A percentile compares a stretch with the other conserved stretches of the same genome.
These are phyloP conservation scores for Euzetes globulus DNA, from an alignment of 2,888 invertebrate species.

Conservation along the genomic window DNA sequence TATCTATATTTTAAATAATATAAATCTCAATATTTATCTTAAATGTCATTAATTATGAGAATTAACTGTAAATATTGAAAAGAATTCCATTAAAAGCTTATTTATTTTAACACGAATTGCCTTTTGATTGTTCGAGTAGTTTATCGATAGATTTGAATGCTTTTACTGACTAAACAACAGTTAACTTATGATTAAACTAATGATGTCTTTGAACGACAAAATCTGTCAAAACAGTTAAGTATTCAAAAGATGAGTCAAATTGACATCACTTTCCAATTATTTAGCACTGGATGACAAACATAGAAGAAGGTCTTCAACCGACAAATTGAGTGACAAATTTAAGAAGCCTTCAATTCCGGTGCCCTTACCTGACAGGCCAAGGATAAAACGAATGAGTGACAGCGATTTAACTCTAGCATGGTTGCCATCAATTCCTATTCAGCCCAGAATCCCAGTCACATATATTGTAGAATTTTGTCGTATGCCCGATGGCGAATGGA, in stretches of 20 bases:
- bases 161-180: not conserved
- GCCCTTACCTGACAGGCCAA: constrained; percentile 80
- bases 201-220: not conserved
- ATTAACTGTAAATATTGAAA: constrained; percentile 1
- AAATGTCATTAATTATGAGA: constrained; percentile 26
- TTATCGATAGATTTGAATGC: constrained; percentile 14
- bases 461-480: constrained; percentile 93
- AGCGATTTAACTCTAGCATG: constrained; percentile 79
- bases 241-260: not conserved
- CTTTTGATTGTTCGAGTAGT: not conserved
- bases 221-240: not conserved
- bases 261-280: not conserved
- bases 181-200: not conserved
- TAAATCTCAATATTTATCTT: constrained; percentile 9
- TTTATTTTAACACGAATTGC: not conserved
- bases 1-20: not conserved
- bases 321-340: constrained; percentile 3
- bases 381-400: constrained; percentile 85
- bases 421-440: constrained; percentile 83
- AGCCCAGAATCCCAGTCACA: constrained; percentile 78
- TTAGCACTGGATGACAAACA: constrained; percentile 20
- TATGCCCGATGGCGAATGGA: constrained; percentile 85
- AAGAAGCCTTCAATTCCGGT: constrained; percentile 62
- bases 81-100: constrained; percentile 17
- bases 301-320: constrained; percentile 11